A percentile compares a stretch with the other conserved stretches of the same genome.
Conservation (phyloP, 2,888 invertebrate genomes). For the Zygaena filipendulae region DNA sequence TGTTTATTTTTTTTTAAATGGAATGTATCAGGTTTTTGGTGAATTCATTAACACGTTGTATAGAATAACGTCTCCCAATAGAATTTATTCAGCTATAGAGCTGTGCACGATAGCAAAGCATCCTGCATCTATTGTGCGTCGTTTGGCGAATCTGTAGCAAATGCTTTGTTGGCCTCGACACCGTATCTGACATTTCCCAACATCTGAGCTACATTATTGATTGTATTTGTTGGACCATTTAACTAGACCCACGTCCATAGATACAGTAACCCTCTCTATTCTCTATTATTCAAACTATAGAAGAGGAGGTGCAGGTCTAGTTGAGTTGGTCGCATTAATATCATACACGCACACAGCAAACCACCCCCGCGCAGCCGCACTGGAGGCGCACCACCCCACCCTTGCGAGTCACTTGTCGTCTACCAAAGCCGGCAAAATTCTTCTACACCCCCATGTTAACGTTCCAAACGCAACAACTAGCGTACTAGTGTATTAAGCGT, state of each 20-base stretch:
- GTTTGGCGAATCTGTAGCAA: no score
- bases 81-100: no score
- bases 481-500: no score
- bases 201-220: slow-evolving; percentile 58
- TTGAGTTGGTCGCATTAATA: slow-evolving; percentile 27
- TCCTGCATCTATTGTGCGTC: no score
- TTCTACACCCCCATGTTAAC: slow-evolving; percentile 51
- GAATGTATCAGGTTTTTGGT: no score
- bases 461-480: slow-evolving; percentile 55
- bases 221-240: slow-evolving; percentile 55
- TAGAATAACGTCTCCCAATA: no score
- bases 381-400: slow-evolving; percentile 44
- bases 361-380: slow-evolving; percentile 49
- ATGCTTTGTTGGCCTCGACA: slow-evolving; percentile 43
- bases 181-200: slow-evolving; percentile 57
- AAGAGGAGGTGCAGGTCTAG: slow-evolving; percentile 30
- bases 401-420: slow-evolving; percentile 35
- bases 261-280: no score
- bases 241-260: no score
- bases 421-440: slow-evolving; percentile 57
- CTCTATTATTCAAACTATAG: no score
- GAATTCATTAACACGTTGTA: no score
- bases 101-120: no score
- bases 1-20: no score
- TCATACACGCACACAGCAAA: slow-evolving; percentile 43